These are phyloP conservation scores for Propithecus deckenii DNA, from an alignment of 2,797 vertebrate species.

Conservation along the genomic window DNA sequence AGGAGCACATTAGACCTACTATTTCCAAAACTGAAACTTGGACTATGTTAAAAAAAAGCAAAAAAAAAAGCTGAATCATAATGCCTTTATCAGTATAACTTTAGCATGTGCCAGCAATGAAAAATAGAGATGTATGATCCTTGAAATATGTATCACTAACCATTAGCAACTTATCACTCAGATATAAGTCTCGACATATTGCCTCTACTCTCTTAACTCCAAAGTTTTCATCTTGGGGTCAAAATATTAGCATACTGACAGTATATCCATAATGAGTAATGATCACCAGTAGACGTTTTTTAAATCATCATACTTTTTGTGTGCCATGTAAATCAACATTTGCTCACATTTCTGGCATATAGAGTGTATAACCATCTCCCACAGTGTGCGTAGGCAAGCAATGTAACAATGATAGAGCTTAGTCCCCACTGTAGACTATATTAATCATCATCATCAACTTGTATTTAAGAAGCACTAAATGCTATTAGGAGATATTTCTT, in stretches of 20 bases:
- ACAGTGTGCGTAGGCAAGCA: not conserved
- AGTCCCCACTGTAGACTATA: not conserved
- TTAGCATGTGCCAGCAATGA: not conserved
- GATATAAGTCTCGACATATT: not conserved
- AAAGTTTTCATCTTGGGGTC: not conserved
- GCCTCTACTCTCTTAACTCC: not conserved
- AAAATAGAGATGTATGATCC: not conserved
- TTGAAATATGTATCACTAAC: not conserved
- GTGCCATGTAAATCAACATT: not conserved
- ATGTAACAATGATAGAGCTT: not conserved
- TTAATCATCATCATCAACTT: not conserved
- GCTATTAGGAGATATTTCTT: not conserved
- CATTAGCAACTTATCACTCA: not conserved
- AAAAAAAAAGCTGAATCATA: not conserved
- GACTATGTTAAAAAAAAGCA: not conserved
- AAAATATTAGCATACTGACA: not conserved
- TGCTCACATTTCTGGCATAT: not conserved
- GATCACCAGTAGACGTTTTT: not conserved
- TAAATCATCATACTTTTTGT: not conserved
- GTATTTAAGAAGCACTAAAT: slow-evolving; percentile 22
- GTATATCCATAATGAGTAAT: not conserved
- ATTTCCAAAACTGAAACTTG: not conserved
- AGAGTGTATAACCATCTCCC: not conserved
- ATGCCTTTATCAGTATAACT: not conserved
- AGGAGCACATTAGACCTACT: not conserved